Evolutionary conservation across 1,140 invertebrate species (phyloP).

Genomic region (Drosophila nannoptera): DNA sequence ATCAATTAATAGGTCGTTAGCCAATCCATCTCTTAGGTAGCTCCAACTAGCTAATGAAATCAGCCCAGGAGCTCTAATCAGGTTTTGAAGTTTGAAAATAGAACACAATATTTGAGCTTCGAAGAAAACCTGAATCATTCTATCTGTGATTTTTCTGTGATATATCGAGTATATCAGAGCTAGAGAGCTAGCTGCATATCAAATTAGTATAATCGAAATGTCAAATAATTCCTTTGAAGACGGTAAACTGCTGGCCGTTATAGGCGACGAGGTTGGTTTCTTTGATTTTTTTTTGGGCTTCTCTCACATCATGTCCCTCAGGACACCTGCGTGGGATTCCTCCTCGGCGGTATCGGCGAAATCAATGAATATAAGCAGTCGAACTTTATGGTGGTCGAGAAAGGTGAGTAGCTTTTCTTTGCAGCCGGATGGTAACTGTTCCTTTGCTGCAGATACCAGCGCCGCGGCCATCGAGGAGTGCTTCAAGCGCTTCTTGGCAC

Average conservation of each 20-base stretch:
- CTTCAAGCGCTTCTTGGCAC: constrained; percentile 95
- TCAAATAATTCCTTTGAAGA: constrained; percentile 22
- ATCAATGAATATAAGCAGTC: constrained; percentile 98
- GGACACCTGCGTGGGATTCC: constrained; percentile 99
- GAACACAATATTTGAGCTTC: too few species aligned
- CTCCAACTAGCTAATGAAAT: too few species aligned
- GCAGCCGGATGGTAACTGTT: background rate
- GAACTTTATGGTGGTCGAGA: constrained; percentile 99
- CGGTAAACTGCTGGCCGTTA: constrained; percentile 48
- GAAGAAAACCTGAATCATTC: background rate
- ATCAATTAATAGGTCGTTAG: too few species aligned
- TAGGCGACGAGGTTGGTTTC: constrained; percentile 59
- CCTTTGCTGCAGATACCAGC: constrained; percentile 86
- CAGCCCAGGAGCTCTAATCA: background rate
- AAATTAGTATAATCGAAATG: constrained; percentile 21
- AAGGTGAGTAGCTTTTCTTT: constrained; percentile 85
- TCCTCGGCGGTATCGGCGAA: constrained; percentile 98
- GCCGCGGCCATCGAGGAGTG: constrained; percentile 97
- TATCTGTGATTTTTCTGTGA: background rate
- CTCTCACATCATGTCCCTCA: constrained; percentile 76
- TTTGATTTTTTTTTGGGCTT: background rate
- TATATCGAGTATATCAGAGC: too few species aligned
- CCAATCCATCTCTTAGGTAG: too few species aligned
- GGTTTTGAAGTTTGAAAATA: too few species aligned
- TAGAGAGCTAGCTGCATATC: too few species aligned